Evolutionary conservation across 2,888 invertebrate genomes (phyloP).

Genomic region (Pandemis cinnamomeana): DNA sequence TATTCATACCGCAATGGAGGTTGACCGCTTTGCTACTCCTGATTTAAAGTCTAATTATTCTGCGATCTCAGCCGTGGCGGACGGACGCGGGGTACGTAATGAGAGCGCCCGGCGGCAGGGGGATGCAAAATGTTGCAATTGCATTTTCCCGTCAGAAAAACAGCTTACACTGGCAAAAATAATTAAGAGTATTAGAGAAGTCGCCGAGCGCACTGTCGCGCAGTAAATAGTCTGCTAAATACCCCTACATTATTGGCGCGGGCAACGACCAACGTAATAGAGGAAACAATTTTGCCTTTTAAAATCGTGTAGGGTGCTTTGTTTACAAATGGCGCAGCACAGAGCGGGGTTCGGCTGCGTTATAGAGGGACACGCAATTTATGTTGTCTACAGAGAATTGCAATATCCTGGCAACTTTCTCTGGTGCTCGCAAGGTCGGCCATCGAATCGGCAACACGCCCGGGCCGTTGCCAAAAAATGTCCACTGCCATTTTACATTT

Average conservation of each 20-base stretch:
- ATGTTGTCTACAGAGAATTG: slow-evolving; percentile 39
- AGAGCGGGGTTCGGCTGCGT: slow-evolving; percentile 19
- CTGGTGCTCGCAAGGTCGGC: slow-evolving; percentile 28
- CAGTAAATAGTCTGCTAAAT: slow-evolving; percentile 82
- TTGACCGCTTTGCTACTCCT: slow-evolving; percentile 81
- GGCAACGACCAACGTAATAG: slow-evolving; percentile 69
- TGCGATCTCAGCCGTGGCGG: slow-evolving; percentile 78
- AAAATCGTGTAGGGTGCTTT: slow-evolving; percentile 66
- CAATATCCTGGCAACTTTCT: slow-evolving; percentile 39
- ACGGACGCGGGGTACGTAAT: slow-evolving; percentile 75
- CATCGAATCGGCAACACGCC: slow-evolving; percentile 21
- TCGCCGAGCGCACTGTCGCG: slow-evolving; percentile 76
- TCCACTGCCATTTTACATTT: slow-evolving; percentile 34
- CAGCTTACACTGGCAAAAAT: slow-evolving; percentile 83
- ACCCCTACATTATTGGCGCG: slow-evolving; percentile 80
- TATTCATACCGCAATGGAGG: slow-evolving; percentile 82
- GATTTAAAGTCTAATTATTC: slow-evolving; percentile 83
- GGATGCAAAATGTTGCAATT: slow-evolving; percentile 82
- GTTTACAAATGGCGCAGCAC: slow-evolving; percentile 59
- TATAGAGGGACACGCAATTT: slow-evolving; percentile 50
- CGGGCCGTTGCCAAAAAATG: slow-evolving; percentile 35
- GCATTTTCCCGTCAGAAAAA: slow-evolving; percentile 81
- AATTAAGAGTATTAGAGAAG: slow-evolving; percentile 83
- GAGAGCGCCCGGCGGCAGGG: slow-evolving; percentile 63
- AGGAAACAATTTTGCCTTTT: slow-evolving; percentile 79